These are phyloP conservation scores for Drosophila lacertosa DNA, from an alignment of 1,140 invertebrate genomes.

Conservation along the genomic window DNA sequence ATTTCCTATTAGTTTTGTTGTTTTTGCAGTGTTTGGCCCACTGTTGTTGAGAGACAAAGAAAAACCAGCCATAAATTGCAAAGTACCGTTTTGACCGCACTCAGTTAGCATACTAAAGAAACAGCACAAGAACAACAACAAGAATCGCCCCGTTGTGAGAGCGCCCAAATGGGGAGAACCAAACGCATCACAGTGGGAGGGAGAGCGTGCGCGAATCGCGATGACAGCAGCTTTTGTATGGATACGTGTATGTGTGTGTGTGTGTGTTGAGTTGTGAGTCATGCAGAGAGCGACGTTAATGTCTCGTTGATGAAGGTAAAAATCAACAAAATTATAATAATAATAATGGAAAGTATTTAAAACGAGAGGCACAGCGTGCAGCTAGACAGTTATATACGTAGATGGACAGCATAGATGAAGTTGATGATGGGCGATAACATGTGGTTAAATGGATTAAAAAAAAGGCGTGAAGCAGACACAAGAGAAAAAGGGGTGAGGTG, in stretches of 20 bases:
- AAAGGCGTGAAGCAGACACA: constrained; percentile 38
- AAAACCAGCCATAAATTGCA: constrained; percentile 72
- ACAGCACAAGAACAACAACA: constrained; percentile 24
- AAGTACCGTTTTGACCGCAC: constrained; percentile 73
- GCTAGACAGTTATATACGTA: constrained; percentile 45
- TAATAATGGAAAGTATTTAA: constrained; percentile 82
- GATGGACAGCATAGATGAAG: constrained; percentile 53
- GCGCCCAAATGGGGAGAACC: constrained; percentile 25
- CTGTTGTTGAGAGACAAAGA: constrained; percentile 37
- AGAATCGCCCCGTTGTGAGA: constrained; percentile 50
- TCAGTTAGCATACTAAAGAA: constrained; percentile 57
- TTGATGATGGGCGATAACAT: constrained; percentile 71
- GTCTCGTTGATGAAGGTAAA: constrained; percentile 65
- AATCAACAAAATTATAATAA: constrained; percentile 65
- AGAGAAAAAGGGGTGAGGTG: constrained; percentile 12
- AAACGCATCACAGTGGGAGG: constrained; percentile 27
- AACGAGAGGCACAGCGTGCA: constrained; percentile 34
- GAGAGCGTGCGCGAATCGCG: constrained; percentile 25
- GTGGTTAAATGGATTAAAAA: constrained; percentile 78
- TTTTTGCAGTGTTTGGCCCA: constrained; percentile 18
- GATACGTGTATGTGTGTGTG: constrained; percentile 17
- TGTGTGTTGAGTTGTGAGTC: constrained; percentile 41
- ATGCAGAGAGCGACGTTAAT: constrained; percentile 62
- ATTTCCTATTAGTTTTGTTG: constrained; percentile 50
- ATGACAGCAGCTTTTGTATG: constrained; percentile 57